Evolutionary conservation across 2,888 invertebrate species (phyloP).

Genomic region (Latrodectus elegans): DNA sequence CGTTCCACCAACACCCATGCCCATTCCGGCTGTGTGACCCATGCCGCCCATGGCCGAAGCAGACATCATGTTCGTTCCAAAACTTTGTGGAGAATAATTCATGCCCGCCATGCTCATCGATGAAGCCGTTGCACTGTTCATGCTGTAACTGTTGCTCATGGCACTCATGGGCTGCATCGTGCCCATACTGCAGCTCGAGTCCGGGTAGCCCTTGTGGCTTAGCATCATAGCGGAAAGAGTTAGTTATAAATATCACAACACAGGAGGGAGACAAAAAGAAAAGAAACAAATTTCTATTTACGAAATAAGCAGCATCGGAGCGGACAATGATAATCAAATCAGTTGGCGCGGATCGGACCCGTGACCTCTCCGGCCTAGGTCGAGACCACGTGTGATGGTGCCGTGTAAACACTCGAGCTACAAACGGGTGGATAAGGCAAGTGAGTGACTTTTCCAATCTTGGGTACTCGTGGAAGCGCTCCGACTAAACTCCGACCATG

Average conservation of each 20-base stretch:
- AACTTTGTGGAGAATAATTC: conserved; percentile 68
- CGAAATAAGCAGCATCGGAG: conserved; percentile 15
- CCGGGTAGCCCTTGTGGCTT: conserved; percentile 66
- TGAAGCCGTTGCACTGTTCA: conserved; percentile 68
- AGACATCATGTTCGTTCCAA: conserved; percentile 67
- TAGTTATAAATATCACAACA: conserved; percentile 37
- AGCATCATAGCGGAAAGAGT: conserved; percentile 46
- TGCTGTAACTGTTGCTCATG: conserved; percentile 67
- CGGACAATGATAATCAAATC: conserved; percentile 26
- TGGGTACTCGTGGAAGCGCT: conserved; percentile 58
- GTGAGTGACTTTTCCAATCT: conserved; percentile 62
- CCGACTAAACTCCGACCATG: conserved; percentile 59
- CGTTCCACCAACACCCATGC: conserved; percentile 58
- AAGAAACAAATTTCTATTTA: conserved; percentile 5
- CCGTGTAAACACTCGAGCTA: conserved; percentile 64
- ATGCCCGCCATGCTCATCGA: conserved; percentile 66
- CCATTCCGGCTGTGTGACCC: conserved; percentile 64
- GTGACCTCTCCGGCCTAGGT: conserved; percentile 49
- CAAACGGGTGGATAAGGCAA: conserved; percentile 28
- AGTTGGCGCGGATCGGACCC: conserved; percentile 36
- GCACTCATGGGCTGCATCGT: conserved; percentile 67
- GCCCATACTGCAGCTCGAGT: conserved; percentile 67
- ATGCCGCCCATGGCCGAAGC: conserved; percentile 60
- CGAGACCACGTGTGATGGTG: conserved; percentile 59
- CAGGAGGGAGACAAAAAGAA: conserved; percentile 14